Evolutionary conservation across 2,113 vertebrate species (phyloP), one percentile per base, ranked within the genome.

Genomic region (Tursiops truncatus): DNA sequence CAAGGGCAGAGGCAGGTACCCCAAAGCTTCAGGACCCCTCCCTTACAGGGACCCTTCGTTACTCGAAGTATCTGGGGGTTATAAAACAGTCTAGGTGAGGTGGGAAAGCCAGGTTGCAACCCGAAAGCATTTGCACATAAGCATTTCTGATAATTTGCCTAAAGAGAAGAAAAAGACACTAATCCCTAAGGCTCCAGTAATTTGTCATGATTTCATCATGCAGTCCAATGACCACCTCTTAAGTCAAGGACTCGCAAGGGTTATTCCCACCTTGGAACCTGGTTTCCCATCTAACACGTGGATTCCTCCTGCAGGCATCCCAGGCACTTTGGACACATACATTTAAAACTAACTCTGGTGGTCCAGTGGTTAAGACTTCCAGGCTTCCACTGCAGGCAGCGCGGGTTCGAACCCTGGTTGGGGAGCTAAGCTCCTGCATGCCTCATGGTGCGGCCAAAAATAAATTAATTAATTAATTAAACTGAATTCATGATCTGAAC

Each of bases 131-230:
- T 89, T 65, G 14, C 33, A 33, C 50, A 10, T 83, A 50, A 73
- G 41, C 83, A 38, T 91, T 67, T 79, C 81, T 91, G 47, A 25
- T 95, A 47, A 70, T 87, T 91, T 93, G 58, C 71, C 91, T 84
- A 53, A 65, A 91, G 83, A 84, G 50, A 82, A 77, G 53, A 65
- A 86, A 79, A 94, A 94, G 47, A 33, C n/a, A 47, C 41, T 89
- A 63, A 33, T 41, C 18, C 33, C 56, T 47, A 60, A n/a, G 26
- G 1, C 25, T 71, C 68, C 23, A 33, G 23, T 33, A 26, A 60
- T 79, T 82, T 73, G 56, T 70, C n/a, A 67, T 58, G 47, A 65
- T 94, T 80, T 85, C 81, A 70, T 15, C 71, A 38, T 73, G 25
- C 63, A 50, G 77, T 74, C 36, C 47, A 70, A 44, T 71, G 26